Evolutionary conservation across 2,797 vertebrate species (phyloP).

Genomic region (Semotilus atromaculatus): DNA sequence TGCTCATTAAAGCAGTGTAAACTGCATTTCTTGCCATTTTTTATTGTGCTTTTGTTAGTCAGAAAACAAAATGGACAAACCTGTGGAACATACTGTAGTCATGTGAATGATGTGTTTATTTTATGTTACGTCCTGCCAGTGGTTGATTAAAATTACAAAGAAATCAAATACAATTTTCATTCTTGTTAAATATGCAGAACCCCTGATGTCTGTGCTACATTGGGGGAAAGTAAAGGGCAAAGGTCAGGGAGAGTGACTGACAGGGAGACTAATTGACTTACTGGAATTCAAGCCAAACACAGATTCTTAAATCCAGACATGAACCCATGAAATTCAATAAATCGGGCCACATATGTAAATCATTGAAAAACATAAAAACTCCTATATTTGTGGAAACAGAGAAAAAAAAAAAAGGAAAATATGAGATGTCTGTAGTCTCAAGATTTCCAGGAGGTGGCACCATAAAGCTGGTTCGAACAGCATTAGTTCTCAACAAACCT

Average conservation of each 20-base stretch:
- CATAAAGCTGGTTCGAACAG: conserved; percentile 82
- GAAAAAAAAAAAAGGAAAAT: conserved; percentile 15
- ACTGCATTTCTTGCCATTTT: conserved; percentile 68
- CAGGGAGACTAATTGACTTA: conserved; percentile 66
- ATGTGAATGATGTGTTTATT: conserved; percentile 74
- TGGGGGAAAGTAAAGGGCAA: conserved; percentile 42
- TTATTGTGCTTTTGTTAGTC: conserved; percentile 86
- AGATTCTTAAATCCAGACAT: conserved; percentile 69
- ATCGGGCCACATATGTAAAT: conserved; percentile 63
- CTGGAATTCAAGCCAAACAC: conserved; percentile 73
- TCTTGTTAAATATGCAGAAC: conserved; percentile 45
- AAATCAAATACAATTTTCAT: conserved; percentile 47
- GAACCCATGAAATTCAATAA: conserved; percentile 71
- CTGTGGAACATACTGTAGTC: conserved; percentile 65
- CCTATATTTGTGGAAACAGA: conserved; percentile 59
- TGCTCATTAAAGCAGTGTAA: conserved; percentile 39
- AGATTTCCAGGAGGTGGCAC: conserved; percentile 87
- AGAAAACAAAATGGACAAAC: conserved; percentile 78
- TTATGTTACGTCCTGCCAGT: conserved; percentile 64
- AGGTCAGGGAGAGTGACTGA: conserved; percentile 34
- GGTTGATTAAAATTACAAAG: conserved; percentile 69
- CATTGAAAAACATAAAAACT: conserved; percentile 75
- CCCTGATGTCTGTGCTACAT: conserved; percentile 52
- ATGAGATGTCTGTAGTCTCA: conserved; percentile 79
- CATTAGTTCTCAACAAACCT: conserved; percentile 77